Base-by-base conservation (phyloP, 2,113 vertebrate species). In the Pitta sordida region DNA sequence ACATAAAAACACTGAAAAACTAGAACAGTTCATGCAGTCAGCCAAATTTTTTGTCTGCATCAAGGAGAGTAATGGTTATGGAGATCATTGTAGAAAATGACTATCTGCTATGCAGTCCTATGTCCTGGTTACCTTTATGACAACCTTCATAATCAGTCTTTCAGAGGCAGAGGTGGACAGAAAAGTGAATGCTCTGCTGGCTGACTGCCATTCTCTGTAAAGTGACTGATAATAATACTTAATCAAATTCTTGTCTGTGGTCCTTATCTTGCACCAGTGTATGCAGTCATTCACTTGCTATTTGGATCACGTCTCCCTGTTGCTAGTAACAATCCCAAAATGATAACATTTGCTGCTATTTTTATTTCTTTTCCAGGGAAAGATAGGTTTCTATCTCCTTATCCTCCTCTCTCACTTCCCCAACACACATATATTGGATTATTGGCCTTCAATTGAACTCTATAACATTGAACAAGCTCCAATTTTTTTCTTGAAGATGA, bases 391-490 rank as follows among this genome's bases (percentile, higher is more conserved):
- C 68, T 88, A 67, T 29, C 48, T 77, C 44, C 69, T 51, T 79
- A 74, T 70, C 37, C 83, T 83, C 43, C 48, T 16, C 41, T 80
- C 67, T 82, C 60, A 46, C 46, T 90, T 78, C 74, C 48, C 24
- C 62, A 91, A 53, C 29, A 74, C 76, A 91, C 68, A 41, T 90
- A 52, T 92, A 94, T 96, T 94, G 76, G 30, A 95, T 91, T 96
- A 88, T 51, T 97, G 68, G 95, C 96, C 97, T 96, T 93, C 36
- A 65, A 71, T 34, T 98, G 97, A 98, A 97, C 96, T 95, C 93
- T 56, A 2, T 56, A 92, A 65, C 87, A 86, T 58, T 18, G 16
- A 90, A 71, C 59, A 92, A 94, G 18, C 14, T 63, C 41, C 59
- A 78, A 29, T 21, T 15, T 79, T 92, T 91, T 63, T 62, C 84